Evolutionary conservation across 2,113 vertebrate species (phyloP).

Genomic region (Carlito syrichta): DNA sequence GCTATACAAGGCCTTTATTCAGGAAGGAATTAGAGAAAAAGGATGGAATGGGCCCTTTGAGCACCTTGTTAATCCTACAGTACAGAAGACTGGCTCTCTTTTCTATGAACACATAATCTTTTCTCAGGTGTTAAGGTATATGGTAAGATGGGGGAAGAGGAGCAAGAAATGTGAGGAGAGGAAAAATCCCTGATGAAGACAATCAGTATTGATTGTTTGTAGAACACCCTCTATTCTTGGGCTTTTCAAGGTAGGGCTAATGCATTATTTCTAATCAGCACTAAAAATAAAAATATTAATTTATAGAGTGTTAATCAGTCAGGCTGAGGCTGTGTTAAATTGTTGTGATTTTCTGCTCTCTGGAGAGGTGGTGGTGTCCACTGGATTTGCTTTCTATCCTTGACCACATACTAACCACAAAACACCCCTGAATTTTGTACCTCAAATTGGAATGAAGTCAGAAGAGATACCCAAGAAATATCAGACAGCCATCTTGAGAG

Average conservation of each 20-base stretch:
- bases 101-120: not conserved
- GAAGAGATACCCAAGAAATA: not conserved
- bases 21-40: not conserved
- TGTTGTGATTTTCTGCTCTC: not conserved
- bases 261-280: not conserved
- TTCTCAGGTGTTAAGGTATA: not conserved
- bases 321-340: not conserved
- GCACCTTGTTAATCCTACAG: not conserved
- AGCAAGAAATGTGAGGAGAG: not conserved
- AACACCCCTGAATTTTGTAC: not conserved
- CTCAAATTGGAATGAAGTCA: not conserved
- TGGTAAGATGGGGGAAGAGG: not conserved
- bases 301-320: not conserved
- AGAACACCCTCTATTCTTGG: not conserved
- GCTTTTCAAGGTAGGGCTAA: not conserved
- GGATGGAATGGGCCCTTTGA: not conserved
- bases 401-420: not conserved
- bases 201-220: not conserved
- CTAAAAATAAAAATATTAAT: not conserved
- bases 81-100: not conserved
- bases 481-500: not conserved
- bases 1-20: not conserved
- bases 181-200: not conserved
- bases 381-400: not conserved
- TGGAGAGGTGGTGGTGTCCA: not conserved